Evolutionary conservation across 2,797 vertebrate genomes (phyloP), one percentile per base, ranked within the genome.

Genomic region (Otus scops): DNA sequence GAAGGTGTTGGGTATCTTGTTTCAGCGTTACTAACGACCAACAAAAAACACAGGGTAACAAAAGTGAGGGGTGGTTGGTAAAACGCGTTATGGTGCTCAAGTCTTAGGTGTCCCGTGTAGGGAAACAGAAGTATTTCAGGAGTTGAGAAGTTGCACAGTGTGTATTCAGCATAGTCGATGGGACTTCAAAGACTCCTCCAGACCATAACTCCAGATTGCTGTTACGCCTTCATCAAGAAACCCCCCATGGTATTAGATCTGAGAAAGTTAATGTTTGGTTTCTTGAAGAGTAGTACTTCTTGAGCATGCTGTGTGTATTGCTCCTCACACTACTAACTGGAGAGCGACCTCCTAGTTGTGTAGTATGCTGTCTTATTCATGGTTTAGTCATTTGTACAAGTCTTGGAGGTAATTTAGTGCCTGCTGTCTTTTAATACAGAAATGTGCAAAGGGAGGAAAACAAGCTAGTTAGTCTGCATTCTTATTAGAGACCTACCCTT

Each of bases 401-500:
- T 53, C 85, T 75, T 50, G 7, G 63, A 64, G 63, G 60, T 85
- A 69, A 71, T 86, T 74, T 76, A 77, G 11, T 83, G 51, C 41
- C 27, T 88, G 64, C 61, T 76, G 74, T 48, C 63, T 79, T 94
- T 56, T 84, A 88, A 75, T 89, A 39, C 22, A 11, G 28, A 7
- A 32, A 45, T 34, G 23, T 56, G 28, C 82, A 68, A 89, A 67
- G 74, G 74, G 34, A 92, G 27, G 70, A 95, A 93, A 88, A 82
- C 77, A 85, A 90, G 38, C 64, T 82, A 24, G 60, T 94, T 93
- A 51, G 65, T 21, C 47, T 38, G 65, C 8, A 0, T 80, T 63
- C 50, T 95, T 91, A 60, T 85, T 96, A 64, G 63, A 88, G 74
- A 30, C 70, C 53, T 54, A 0, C 41, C 41, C 84, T 67, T 75